Evolutionary conservation across 2,797 vertebrate genomes (phyloP).

Genomic region (Artibeus lituratus): DNA sequence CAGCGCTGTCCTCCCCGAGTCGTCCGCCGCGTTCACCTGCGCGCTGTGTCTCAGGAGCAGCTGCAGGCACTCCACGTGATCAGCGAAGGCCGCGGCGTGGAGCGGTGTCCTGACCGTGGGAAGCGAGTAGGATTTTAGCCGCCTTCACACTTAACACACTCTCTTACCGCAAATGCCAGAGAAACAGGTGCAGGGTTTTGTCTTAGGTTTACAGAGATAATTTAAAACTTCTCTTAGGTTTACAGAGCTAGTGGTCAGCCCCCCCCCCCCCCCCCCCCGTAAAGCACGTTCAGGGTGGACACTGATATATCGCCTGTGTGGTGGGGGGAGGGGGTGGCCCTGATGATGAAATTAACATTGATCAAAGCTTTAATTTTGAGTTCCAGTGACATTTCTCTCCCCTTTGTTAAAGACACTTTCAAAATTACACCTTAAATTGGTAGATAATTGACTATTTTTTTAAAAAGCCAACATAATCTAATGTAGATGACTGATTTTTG

Average conservation of each 20-base stretch:
- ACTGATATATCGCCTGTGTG: neutral
- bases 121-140: neutral
- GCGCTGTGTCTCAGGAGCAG: constrained; percentile 92
- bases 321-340: no score
- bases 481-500: neutral
- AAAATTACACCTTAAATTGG: neutral
- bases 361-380: neutral
- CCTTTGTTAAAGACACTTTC: neutral
- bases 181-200: neutral
- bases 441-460: neutral
- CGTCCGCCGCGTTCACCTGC: constrained; percentile 86
- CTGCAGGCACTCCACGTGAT: constrained; percentile 92
- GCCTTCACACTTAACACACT: neutral
- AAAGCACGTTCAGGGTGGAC: neutral
- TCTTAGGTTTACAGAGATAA: neutral
- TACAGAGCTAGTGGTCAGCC: neutral
- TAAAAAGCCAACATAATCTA: neutral
- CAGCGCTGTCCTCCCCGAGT: constrained; percentile 88
- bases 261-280: no score
- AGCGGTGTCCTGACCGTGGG: constrained; percentile 89
- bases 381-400: neutral
- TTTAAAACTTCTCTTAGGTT: neutral
- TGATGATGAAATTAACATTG: neutral
- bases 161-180: neutral
- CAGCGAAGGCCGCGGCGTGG: constrained; percentile 93